Evolutionary conservation across 37 sponge, comb jelly and placozoan genomes (phyloP), one percentile per base, ranked within the genome.

Genomic region (Halichondria panicea): DNA sequence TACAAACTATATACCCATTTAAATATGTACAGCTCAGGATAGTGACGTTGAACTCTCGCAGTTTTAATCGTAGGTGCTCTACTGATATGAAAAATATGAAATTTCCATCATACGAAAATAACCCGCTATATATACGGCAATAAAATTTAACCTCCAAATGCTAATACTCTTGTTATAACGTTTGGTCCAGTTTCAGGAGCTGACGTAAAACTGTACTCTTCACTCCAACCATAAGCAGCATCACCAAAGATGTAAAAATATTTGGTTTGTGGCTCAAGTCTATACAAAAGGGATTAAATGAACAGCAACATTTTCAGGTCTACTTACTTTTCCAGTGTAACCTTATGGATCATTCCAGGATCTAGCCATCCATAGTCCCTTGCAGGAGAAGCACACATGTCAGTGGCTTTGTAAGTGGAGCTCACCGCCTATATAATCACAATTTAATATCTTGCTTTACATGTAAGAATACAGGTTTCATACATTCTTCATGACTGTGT

Each of bases 381-480:
- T 7, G 94, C 94, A 15, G 84, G 82, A 35, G 61, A 28, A 5
- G 85, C 94, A 79, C 94, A 93, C 86, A 93, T 80, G 40, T 93
- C 94, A 44, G 42, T 36, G 8, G 72, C 83, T 19, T 72, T 62
- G 77, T 93, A 93, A 19, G 83, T 88, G 27, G 64, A 74, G 34
- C 66, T 81, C 0, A 21, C 73, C 8, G 91, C 91, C 80, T 86
- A 33, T 4, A 38, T 32, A 34, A 43, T 36, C 22, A 44, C 6
- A 42, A 28, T 28, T 18, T 42, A 21, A 58, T 27, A 58, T 22
- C 60, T n/a, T 24, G 60, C 15, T 58, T 21, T 24, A 12, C 7
- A n/a, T n/a, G n/a, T n/a, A n/a, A n/a, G n/a, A n/a, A n/a, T n/a
- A n/a, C n/a, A n/a, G n/a, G n/a, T n/a, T n/a, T n/a, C 44, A 30